Conservation (phyloP, 1,140 invertebrate genomes). For the Oreohelix idahoensis region DNA sequence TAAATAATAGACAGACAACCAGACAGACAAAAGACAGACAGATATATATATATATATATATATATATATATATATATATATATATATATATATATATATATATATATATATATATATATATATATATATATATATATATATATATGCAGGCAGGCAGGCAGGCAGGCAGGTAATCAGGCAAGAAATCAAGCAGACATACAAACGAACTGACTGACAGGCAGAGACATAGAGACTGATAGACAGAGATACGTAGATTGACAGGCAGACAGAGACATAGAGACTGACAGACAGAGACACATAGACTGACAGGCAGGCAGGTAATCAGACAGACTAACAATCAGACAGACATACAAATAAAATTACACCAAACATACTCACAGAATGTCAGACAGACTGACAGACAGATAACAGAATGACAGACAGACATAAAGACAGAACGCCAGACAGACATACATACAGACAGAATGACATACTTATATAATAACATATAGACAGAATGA, state of each 20-base stretch:
- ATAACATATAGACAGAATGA: too few species aligned
- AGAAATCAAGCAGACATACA: neutral
- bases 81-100: neutral
- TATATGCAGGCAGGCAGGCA: neutral
- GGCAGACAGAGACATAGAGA: neutral
- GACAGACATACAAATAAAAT: neutral
- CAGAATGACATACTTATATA: too few species aligned
- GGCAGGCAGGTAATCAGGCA: neutral
- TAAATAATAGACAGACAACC: neutral
- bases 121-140: neutral
- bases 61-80: neutral
- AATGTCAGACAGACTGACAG: neutral
- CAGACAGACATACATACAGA: neutral
- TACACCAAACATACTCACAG: neutral
- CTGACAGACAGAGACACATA: neutral
- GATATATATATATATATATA: too few species aligned
- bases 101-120: neutral
- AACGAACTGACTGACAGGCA: neutral
- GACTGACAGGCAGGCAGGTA: neutral
- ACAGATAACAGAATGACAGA: neutral
- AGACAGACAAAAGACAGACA: too few species aligned
- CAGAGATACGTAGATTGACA: neutral
- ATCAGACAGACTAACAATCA: neutral
- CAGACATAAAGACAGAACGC: neutral
- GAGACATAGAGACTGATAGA: neutral